Percentiles rank a stretch among this genome's conserved stretches.
phyloP scores from a whole-genome alignment of 2,113 vertebrate genomes.

The Gopherus flavomarginatus region DNA sequence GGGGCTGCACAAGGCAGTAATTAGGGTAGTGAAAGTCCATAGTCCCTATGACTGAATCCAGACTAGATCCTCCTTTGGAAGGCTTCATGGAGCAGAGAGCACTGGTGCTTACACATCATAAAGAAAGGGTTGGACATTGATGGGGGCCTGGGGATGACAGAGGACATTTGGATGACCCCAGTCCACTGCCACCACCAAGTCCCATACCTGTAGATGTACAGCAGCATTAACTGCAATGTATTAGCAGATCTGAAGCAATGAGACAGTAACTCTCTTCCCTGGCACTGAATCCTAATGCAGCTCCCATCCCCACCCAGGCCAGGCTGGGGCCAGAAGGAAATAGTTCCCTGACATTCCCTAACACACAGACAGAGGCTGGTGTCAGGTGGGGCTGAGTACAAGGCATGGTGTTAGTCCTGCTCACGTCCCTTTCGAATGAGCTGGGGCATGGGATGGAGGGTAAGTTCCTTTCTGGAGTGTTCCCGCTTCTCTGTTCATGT shows the following conservation, averaged over 20 bases:
- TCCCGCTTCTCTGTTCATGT: background rate
- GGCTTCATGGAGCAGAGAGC: background rate
- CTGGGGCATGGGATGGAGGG: background rate
- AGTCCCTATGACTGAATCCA: background rate
- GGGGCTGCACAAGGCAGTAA: background rate
- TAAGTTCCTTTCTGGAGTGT: background rate
- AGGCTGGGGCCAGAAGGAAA: background rate
- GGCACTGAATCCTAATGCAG: background rate
- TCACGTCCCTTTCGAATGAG: background rate
- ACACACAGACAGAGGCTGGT: background rate
- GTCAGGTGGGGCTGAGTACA: background rate
- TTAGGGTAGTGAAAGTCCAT: background rate
- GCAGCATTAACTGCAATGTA: background rate
- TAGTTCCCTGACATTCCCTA: background rate
- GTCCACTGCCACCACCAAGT: background rate
- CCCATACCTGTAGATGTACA: background rate
- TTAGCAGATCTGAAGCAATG: background rate
- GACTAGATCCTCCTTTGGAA: background rate
- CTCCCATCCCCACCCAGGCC: background rate
- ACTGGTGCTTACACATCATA: background rate
- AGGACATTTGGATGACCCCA: background rate
- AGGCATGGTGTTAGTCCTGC: background rate
- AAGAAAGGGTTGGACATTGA: background rate
- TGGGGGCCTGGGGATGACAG: background rate
- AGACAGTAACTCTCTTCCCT: background rate